Percentiles rank a stretch among this genome's conserved stretches.
These are phyloP conservation scores for Poecilia gillii DNA, from an alignment of 2,797 vertebrate species.

Conservation along the genomic window DNA sequence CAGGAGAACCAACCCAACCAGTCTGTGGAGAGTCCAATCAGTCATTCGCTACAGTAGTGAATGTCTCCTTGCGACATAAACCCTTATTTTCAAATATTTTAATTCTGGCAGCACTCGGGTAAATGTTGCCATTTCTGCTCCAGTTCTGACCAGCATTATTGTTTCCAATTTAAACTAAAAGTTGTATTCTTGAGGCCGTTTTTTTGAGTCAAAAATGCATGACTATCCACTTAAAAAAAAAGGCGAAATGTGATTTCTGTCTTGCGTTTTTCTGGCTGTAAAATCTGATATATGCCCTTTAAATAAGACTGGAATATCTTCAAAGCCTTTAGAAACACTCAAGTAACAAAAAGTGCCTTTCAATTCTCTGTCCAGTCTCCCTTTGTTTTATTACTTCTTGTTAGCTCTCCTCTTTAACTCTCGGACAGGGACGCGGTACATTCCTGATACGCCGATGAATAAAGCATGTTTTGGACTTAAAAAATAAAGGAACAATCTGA, in stretches of 20 bases:
- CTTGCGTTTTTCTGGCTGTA: not conserved
- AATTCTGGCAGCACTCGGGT: not conserved
- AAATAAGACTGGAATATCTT: not conserved
- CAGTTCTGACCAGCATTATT: not conserved
- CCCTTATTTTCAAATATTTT: not conserved
- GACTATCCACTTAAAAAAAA: not conserved
- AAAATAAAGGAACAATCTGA: not conserved
- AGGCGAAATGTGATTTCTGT: not conserved
- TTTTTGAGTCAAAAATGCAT: not conserved
- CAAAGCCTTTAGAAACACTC: constrained; percentile 47
- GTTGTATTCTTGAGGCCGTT: not conserved
- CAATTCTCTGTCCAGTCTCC: constrained; percentile 11
- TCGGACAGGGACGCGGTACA: not conserved
- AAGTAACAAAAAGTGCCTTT: constrained; percentile 64
- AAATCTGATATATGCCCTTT: not conserved
- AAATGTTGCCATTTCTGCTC: not conserved
- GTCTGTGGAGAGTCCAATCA: not conserved
- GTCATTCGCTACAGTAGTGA: not conserved
- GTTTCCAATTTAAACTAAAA: not conserved
- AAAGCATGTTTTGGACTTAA: not conserved
- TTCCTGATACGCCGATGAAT: not conserved
- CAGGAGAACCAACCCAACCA: not conserved
- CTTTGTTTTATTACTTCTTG: not conserved
- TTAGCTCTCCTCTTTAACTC: not conserved
- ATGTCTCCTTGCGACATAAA: not conserved